Base-by-base conservation (phyloP, 1,140 invertebrate genomes). In the Cephus cinctus region DNA sequence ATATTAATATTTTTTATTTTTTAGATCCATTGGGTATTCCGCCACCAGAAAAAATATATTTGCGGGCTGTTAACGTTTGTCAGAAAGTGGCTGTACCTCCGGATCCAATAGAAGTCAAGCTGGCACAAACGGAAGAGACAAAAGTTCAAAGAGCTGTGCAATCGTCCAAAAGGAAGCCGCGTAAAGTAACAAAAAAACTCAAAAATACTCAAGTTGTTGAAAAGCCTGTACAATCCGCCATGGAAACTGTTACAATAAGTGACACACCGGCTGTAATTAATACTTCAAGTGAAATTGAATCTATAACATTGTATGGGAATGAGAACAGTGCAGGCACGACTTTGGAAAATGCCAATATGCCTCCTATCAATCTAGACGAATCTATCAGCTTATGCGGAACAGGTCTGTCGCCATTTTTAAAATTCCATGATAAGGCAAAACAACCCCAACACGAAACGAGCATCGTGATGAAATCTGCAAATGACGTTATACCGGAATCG, bases 391-490 rank as follows among this genome's bases (percentile, higher is more conserved):
- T 73, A 0, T 56, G 60, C 0, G 52, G 54, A 4, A 65, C 59
- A 0, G 67, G 70, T n/a, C 48, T 76, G 3, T 75, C 73, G 1
- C 70, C 72, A 0, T 65, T 65, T 21, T 52, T 76, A 2, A 76
- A 75, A 40, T 63, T 68, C 4, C 54, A 54, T 27, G 57, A 55
- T 19, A 60, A n/a, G n/a, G n/a, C n/a, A n/a, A n/a, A n/a, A 23
- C 6, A 69, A 67, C 12, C 44, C 8, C 5, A 53, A 25, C 20
- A 5, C 20, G n/a, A 11, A 14, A n/a, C 16, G 6, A 19, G 11
- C 0, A 21, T 41, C 39, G 9, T 27, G 6, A n/a, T n/a, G n/a
- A n/a, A n/a, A 27, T 27, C 25, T 27, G 6, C 52, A 51, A 55
- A 41, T n/a, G 59, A 56, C 9, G 56, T 55, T n/a, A 15, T 15